Evolutionary conservation across 2,797 vertebrate genomes (phyloP).

Genomic region (Octomys mimax): DNA sequence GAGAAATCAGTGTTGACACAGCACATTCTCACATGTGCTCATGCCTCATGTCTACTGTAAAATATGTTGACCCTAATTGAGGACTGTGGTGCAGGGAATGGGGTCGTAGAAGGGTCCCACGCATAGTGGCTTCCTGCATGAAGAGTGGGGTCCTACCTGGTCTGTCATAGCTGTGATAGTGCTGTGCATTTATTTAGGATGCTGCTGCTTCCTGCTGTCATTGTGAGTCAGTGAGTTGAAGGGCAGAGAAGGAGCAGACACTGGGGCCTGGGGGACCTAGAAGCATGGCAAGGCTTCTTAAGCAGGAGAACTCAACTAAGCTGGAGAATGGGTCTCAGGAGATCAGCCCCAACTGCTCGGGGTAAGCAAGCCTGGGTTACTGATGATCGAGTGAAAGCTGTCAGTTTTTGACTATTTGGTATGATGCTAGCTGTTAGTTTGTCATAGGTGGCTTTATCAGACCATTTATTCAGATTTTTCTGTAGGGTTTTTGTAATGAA

Average conservation of each 20-base stretch:
- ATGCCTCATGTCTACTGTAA: background rate
- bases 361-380: background rate
- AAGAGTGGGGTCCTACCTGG: background rate
- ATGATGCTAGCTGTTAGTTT: background rate
- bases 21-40: background rate
- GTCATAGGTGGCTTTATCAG: background rate
- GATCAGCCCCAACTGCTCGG: no score
- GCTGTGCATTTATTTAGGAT: background rate
- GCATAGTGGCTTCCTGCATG: background rate
- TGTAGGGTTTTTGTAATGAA: background rate
- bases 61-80: background rate
- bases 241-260: background rate
- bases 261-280: background rate
- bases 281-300: background rate
- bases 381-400: background rate
- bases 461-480: background rate
- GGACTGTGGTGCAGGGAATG: no score
- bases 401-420: background rate
- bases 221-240: background rate
- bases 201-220: background rate
- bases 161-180: background rate
- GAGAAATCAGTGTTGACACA: background rate
- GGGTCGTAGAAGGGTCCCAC: background rate
- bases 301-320: background rate
- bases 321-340: background rate